These are phyloP conservation scores for Epistrophe eligans DNA, from an alignment of 2,888 invertebrate species.

Conservation along the genomic window DNA sequence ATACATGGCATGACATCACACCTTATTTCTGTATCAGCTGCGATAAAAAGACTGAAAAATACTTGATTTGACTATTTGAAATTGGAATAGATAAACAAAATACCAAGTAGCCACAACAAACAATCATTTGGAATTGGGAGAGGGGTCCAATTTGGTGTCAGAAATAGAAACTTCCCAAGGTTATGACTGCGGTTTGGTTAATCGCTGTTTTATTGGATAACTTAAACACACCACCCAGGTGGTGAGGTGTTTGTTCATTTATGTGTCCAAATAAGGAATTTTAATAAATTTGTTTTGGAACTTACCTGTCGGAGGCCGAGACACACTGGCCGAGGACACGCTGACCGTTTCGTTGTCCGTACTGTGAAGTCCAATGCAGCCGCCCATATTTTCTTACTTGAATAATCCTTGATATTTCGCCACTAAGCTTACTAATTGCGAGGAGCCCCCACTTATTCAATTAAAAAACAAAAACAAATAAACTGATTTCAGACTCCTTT, in stretches of 20 bases:
- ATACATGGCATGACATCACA: conserved; percentile 60
- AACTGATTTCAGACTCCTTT: conserved; percentile 14
- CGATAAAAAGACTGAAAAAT: neutral
- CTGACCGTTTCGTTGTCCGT: conserved; percentile 91
- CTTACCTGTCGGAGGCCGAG: conserved; percentile 92
- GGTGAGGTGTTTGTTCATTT: neutral
- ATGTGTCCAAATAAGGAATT: conserved; percentile 9
- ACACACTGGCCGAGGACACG: conserved; percentile 91
- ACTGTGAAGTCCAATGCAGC: conserved; percentile 93
- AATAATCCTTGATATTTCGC: conserved; percentile 4
- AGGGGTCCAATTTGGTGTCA: neutral
- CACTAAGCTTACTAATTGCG: neutral
- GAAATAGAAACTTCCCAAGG: conserved; percentile 24
- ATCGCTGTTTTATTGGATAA: conserved; percentile 23
- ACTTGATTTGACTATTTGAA: conserved; percentile 14
- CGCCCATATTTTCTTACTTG: conserved; percentile 87
- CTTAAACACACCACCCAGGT: conserved; percentile 6
- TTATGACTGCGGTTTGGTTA: neutral
- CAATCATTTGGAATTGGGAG: neutral
- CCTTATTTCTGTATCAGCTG: conserved; percentile 55
- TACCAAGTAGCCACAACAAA: conserved; percentile 49
- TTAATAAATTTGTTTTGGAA: conserved; percentile 46
- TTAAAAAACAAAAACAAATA: neutral
- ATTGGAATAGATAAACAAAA: conserved; percentile 52
- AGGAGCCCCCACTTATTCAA: conserved; percentile 18